Conservation (phyloP, 2,888 invertebrate species). For the Clistopyga incitator region DNA sequence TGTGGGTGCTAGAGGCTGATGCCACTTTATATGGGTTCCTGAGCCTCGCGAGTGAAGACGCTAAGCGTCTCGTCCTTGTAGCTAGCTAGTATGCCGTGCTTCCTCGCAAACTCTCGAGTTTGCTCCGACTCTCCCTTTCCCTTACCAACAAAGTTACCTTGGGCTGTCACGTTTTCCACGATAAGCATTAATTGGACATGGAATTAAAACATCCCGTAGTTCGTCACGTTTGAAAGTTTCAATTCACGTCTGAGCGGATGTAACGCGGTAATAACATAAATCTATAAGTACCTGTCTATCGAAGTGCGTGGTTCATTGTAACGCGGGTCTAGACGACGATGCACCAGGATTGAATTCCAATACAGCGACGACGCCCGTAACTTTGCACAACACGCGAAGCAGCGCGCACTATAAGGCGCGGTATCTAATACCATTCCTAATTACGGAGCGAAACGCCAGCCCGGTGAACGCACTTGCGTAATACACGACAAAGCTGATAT, state of each 20-base stretch:
- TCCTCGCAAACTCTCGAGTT: slow-evolving; percentile 56
- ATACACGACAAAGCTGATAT: slow-evolving; percentile 32
- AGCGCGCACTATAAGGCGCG: slow-evolving; percentile 14
- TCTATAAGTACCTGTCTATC: slow-evolving; percentile 6
- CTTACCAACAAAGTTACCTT: slow-evolving; percentile 13
- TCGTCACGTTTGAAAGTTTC: background rate
- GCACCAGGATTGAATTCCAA: slow-evolving; percentile 17
- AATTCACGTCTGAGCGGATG: slow-evolving; percentile 4
- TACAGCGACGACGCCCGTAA: background rate
- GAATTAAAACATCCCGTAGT: slow-evolving; percentile 33
- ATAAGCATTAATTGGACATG: slow-evolving; percentile 52
- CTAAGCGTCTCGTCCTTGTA: slow-evolving; percentile 40
- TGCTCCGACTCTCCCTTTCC: slow-evolving; percentile 39
- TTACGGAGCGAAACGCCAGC: slow-evolving; percentile 19
- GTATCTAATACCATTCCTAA: slow-evolving; percentile 39
- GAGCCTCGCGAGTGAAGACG: slow-evolving; percentile 52
- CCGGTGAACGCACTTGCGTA: slow-evolving; percentile 32
- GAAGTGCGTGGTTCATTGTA: background rate
- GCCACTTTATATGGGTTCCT: slow-evolving; percentile 31
- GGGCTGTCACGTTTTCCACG: slow-evolving; percentile 54
- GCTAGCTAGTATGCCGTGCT: slow-evolving; percentile 31
- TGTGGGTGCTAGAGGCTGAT: slow-evolving; percentile 45
- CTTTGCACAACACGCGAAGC: background rate
- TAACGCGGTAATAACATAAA: slow-evolving; percentile 16
- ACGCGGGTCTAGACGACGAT: background rate